phyloP scores from a whole-genome alignment of 2,888 invertebrate species.

The Clusia tigrina region DNA sequence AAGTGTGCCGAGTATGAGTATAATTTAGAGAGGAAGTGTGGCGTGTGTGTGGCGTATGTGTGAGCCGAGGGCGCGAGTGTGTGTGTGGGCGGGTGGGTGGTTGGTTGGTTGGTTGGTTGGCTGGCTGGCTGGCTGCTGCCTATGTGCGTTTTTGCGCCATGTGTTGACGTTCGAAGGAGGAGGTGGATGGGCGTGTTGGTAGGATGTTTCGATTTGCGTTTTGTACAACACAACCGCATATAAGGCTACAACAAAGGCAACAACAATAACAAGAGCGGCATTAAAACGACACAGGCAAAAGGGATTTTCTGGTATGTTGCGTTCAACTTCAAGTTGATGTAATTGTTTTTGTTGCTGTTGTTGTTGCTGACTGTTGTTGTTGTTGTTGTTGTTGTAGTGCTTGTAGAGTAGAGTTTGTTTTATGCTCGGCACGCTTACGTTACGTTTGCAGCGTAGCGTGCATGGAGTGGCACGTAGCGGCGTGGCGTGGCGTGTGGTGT shows the following conservation, averaged over 20 bases:
- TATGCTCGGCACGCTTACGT: slow-evolving; percentile 18
- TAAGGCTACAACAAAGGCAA: slow-evolving; percentile 7
- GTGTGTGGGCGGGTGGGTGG: no score
- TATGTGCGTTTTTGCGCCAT: neutral
- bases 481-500: neutral
- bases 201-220: neutral
- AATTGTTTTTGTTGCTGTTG: slow-evolving; percentile 12
- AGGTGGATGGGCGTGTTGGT: neutral
- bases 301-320: slow-evolving; percentile 42
- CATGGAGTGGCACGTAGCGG: no score
- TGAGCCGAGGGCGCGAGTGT: neutral
- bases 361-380: slow-evolving; percentile 9
- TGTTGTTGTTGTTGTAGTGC: slow-evolving; percentile 14
- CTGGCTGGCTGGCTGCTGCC: neutral
- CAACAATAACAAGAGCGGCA: slow-evolving; percentile 16
- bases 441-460: slow-evolving; percentile 16
- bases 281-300: slow-evolving; percentile 30
- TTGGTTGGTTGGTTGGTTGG: neutral
- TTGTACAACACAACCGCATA: slow-evolving; percentile 19
- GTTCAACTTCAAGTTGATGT: slow-evolving; percentile 23
- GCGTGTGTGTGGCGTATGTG: neutral
- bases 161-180: neutral
- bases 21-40: slow-evolving; percentile 38
- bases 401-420: no score
- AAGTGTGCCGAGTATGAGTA: slow-evolving; percentile 31